phyloP scores from a whole-genome alignment of 2,888 invertebrate species.

The Erpobdella octoculata region DNA sequence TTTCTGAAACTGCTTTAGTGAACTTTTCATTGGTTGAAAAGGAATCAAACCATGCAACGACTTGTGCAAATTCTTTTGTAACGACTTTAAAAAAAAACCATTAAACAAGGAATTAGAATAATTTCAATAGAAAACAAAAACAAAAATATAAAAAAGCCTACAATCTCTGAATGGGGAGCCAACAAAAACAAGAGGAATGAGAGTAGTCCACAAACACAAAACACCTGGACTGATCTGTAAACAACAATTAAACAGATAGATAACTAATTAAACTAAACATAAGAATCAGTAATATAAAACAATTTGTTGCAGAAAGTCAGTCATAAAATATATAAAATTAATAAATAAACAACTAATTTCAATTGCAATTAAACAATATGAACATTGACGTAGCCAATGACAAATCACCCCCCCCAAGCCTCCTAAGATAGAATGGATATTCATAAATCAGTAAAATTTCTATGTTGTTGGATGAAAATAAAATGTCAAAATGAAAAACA shows the following conservation, averaged over 20 bases:
- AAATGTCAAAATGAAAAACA: too few relatives aligned
- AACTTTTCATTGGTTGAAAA: not conserved
- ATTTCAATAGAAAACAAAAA: not conserved
- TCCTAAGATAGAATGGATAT: too few relatives aligned
- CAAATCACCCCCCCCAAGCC: too few relatives aligned
- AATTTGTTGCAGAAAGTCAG: not conserved
- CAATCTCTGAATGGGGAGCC: constrained; percentile 7
- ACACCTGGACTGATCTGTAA: not conserved
- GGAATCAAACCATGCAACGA: constrained; percentile 13
- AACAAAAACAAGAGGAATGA: constrained; percentile 16
- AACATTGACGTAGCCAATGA: too few relatives aligned
- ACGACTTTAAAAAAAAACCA: not conserved
- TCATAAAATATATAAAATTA: too few relatives aligned
- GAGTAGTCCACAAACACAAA: constrained; percentile 13
- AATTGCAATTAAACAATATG: too few relatives aligned
- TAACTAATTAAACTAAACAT: too few relatives aligned
- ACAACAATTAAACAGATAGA: not conserved
- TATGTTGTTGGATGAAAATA: too few relatives aligned
- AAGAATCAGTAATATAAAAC: too few relatives aligned
- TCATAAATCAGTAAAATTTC: too few relatives aligned
- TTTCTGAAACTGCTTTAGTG: not conserved
- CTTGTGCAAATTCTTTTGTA: not conserved
- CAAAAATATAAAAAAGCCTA: not conserved
- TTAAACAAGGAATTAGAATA: not conserved
- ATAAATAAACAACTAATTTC: too few relatives aligned